Conservation (phyloP, 2,888 invertebrate species). For the Acleris laterana region DNA sequence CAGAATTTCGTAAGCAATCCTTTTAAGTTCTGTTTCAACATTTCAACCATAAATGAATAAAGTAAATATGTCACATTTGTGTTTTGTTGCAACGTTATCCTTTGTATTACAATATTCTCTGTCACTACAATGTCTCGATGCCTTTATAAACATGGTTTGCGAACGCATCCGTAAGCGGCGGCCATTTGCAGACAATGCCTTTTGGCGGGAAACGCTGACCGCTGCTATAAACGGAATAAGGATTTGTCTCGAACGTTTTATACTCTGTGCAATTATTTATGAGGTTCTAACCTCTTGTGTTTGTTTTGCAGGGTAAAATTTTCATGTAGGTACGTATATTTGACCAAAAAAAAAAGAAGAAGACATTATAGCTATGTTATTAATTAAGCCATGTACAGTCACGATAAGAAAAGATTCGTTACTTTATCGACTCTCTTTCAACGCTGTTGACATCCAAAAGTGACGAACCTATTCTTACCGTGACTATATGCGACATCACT, state of each 20-base stretch:
- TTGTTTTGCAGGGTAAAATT: constrained; percentile 8
- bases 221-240: constrained; percentile 50
- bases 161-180: constrained; percentile 67
- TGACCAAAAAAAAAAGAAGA: too few species aligned
- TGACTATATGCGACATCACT: too few species aligned
- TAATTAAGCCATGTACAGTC: too few species aligned
- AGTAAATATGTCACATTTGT: constrained; percentile 40
- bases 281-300: constrained; percentile 11
- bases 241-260: constrained; percentile 53
- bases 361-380: too few species aligned
- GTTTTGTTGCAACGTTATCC: constrained; percentile 49
- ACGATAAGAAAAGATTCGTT: too few species aligned
- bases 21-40: constrained; percentile 12
- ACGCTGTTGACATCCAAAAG: too few species aligned
- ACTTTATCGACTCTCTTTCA: too few species aligned
- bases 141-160: constrained; percentile 61
- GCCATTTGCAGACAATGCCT: constrained; percentile 79
- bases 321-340: background rate
- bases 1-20: constrained; percentile 13
- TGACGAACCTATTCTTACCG: too few species aligned
- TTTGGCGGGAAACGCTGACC: constrained; percentile 60
- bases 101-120: constrained; percentile 58
- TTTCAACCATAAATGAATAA: constrained; percentile 21
- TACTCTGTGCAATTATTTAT: constrained; percentile 29
- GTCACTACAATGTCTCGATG: constrained; percentile 61